These are phyloP conservation scores for Enteromius mattozi DNA, from an alignment of 2,797 vertebrate genomes.

Conservation along the genomic window DNA sequence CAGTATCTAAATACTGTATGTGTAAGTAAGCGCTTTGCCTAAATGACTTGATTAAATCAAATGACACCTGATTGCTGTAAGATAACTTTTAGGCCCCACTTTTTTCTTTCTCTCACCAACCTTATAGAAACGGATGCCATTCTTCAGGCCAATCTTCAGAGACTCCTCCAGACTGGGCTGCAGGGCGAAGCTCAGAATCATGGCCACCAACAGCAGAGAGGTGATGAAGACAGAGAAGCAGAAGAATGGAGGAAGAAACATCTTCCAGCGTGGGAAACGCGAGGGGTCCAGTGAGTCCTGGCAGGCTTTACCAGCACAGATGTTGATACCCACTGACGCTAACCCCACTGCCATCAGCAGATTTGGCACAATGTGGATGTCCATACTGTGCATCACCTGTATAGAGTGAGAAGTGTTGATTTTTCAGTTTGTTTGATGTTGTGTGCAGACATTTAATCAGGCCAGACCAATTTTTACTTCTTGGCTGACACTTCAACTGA, in stretches of 20 bases:
- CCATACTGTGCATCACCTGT: constrained; percentile 91
- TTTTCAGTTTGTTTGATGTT: not conserved
- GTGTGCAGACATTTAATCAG: not conserved
- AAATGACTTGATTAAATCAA: not conserved
- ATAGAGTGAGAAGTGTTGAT: not conserved
- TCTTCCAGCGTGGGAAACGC: constrained; percentile 91
- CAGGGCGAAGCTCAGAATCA: constrained; percentile 88
- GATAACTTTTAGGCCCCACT: not conserved
- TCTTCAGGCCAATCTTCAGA: constrained; percentile 90
- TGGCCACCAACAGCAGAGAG: constrained; percentile 79
- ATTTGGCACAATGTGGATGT: constrained; percentile 97
- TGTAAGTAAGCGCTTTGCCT: not conserved
- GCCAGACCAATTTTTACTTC: not conserved
- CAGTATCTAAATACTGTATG: not conserved
- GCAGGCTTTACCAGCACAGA: constrained; percentile 90
- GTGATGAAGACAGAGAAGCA: constrained; percentile 81
- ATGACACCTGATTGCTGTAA: not conserved
- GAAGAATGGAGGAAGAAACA: constrained; percentile 87
- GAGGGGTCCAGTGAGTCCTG: constrained; percentile 91
- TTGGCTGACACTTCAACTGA: not conserved
- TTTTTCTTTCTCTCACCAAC: constrained; percentile 26
- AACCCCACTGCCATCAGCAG: constrained; percentile 90
- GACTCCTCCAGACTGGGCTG: constrained; percentile 89
- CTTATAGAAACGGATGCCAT: constrained; percentile 92
- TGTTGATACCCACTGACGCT: constrained; percentile 89